Conservation (phyloP, 2,888 invertebrate species). For the Troides oblongomaculatus region DNA sequence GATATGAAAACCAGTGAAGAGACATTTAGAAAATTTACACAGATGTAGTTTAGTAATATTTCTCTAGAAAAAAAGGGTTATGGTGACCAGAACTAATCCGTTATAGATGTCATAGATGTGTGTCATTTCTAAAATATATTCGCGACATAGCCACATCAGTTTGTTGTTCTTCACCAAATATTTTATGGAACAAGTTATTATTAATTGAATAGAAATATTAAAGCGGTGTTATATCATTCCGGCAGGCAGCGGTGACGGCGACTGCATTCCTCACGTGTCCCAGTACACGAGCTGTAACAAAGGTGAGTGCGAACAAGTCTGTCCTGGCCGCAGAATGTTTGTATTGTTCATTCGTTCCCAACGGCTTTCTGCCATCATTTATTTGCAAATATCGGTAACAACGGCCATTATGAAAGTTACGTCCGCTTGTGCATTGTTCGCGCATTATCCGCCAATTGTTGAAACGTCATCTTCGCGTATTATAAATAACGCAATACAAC, state of each 20-base stretch:
- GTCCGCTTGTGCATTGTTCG: neutral
- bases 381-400: neutral
- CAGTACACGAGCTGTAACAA: constrained; percentile 57
- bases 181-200: too few relatives aligned
- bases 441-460: neutral
- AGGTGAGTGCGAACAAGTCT: constrained; percentile 42
- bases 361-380: neutral
- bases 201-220: too few relatives aligned
- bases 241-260: constrained; percentile 40
- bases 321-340: neutral
- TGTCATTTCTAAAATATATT: too few relatives aligned
- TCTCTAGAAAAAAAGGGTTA: too few relatives aligned
- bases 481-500: neutral
- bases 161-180: too few relatives aligned
- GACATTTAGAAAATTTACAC: too few relatives aligned
- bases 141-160: too few relatives aligned
- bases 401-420: neutral
- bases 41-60: too few relatives aligned
- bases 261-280: constrained; percentile 61
- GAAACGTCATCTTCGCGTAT: neutral
- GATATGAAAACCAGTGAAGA: too few relatives aligned
- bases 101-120: too few relatives aligned
- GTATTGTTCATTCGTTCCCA: neutral
- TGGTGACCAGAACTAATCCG: too few relatives aligned
- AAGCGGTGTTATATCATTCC: constrained; percentile 28